Percentiles rank a stretch among this genome's conserved stretches.
phyloP scores from a whole-genome alignment of 2,888 invertebrate species.

The Dicyrtoma fusca region DNA sequence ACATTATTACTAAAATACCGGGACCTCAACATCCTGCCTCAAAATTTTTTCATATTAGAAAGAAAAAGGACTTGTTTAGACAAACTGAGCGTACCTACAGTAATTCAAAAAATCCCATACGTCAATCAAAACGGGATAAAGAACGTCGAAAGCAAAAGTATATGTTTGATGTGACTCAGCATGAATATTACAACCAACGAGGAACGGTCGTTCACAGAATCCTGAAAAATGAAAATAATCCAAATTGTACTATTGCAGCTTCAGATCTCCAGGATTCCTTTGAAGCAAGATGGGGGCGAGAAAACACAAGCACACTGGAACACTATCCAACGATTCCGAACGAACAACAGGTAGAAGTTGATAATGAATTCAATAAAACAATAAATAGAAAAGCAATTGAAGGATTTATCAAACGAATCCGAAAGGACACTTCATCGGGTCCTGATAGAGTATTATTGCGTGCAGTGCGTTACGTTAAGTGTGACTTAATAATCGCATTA shows the following conservation, averaged over 20 bases:
- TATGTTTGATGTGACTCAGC: background rate
- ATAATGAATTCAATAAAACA: background rate
- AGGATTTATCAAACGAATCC: background rate
- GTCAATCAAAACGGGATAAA: background rate
- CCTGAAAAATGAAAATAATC: background rate
- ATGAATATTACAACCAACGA: background rate
- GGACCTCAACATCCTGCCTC: slow-evolving; percentile 7
- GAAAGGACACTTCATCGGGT: background rate
- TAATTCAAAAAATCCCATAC: background rate
- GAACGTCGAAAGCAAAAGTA: background rate
- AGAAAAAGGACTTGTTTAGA: background rate
- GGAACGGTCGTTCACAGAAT: background rate
- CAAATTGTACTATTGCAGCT: background rate
- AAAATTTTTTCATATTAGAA: background rate
- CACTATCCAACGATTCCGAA: background rate
- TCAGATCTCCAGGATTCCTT: background rate
- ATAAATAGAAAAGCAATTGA: background rate
- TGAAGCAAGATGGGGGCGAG: background rate
- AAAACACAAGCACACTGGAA: background rate
- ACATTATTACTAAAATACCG: too few species aligned
- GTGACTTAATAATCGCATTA: background rate
- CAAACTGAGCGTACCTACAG: background rate
- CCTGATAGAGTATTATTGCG: background rate
- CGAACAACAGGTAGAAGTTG: background rate
- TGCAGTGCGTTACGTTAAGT: background rate